phyloP scores from a whole-genome alignment of 2,888 invertebrate species.

The Eucera pruinosa region DNA sequence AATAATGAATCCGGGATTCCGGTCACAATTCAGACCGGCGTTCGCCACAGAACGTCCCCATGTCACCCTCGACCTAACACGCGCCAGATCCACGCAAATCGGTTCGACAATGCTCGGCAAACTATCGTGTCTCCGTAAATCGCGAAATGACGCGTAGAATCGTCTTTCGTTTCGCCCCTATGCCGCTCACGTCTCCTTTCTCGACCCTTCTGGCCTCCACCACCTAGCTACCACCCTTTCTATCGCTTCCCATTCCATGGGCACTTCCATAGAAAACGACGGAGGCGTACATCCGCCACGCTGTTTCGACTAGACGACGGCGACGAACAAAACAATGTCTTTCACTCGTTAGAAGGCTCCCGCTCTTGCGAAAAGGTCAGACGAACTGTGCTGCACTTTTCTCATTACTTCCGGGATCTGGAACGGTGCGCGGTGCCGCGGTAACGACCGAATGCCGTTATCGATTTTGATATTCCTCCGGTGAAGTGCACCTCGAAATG shows the following conservation, averaged over 20 bases:
- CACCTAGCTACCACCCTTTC: too few relatives aligned
- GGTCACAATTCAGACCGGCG: background rate
- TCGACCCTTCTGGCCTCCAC: background rate
- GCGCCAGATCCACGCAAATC: constrained; percentile 7
- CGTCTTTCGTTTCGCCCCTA: constrained; percentile 16
- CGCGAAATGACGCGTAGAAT: constrained; percentile 36
- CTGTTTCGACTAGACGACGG: constrained; percentile 12
- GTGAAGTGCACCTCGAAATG: constrained; percentile 26
- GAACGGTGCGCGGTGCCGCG: constrained; percentile 23
- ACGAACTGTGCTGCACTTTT: constrained; percentile 51
- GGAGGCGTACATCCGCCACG: constrained; percentile 4
- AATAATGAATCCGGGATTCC: background rate
- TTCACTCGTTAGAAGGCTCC: constrained; percentile 26
- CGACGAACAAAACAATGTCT: constrained; percentile 52
- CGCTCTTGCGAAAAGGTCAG: constrained; percentile 8
- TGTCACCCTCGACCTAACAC: background rate
- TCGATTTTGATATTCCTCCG: constrained; percentile 52
- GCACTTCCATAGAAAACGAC: constrained; percentile 10
- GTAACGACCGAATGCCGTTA: constrained; percentile 29
- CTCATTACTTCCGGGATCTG: constrained; percentile 59
- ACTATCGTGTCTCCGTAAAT: constrained; percentile 9
- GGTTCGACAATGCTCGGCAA: constrained; percentile 7
- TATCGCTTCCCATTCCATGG: background rate
- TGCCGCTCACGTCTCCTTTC: constrained; percentile 2
- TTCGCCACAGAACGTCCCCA: background rate